Evolutionary conservation across 23 tunicate species (phyloP), one percentile per base, ranked within the genome.

Genomic region (Trididemnum clinides): DNA sequence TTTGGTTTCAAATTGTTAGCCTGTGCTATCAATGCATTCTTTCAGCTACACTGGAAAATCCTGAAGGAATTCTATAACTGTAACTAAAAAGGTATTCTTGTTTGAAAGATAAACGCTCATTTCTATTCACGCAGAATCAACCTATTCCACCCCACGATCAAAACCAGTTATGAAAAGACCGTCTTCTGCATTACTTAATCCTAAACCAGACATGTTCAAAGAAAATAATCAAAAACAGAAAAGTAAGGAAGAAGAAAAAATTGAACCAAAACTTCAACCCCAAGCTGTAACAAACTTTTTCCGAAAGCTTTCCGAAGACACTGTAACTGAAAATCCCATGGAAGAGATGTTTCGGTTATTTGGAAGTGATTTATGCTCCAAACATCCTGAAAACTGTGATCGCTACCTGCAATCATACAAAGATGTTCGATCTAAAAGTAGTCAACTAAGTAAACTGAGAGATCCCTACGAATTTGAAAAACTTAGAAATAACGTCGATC

Each of bases 261-360:
- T 36, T 6, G 87, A 69, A 54, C 33, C 57, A n/a, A 32, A 79
- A 51, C 51, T 87, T 7, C 64, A 87, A 34, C 91, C 91, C 10
- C 85, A 70, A 15, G 85, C 33, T 34, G 91, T 80, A 2, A 28
- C 91, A 33, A 80, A 34, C 18, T 87, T 87, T 57, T 85, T 85
- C 39, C 57, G 59, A 30, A 38, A 37, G 0, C 79, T 83, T 69
- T 26, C 63, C 22, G 37, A 51, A 15, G 83, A 78, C 2, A 34
- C 44, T 10, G 50, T 15, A 2, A 10, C 83, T 3, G 72, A 33
- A 54, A 92, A 88, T 49, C 95, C 98, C 0, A 37, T 94, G 51
- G 98, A 94, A 71, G 95, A 89, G 86, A 85, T 94, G 98, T 94
- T 94, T 64, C 72, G 94, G 1, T 69, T 94, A 26, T 94, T 90